Conservation (phyloP, 2,888 invertebrate species). For the Pyralis farinalis region DNA sequence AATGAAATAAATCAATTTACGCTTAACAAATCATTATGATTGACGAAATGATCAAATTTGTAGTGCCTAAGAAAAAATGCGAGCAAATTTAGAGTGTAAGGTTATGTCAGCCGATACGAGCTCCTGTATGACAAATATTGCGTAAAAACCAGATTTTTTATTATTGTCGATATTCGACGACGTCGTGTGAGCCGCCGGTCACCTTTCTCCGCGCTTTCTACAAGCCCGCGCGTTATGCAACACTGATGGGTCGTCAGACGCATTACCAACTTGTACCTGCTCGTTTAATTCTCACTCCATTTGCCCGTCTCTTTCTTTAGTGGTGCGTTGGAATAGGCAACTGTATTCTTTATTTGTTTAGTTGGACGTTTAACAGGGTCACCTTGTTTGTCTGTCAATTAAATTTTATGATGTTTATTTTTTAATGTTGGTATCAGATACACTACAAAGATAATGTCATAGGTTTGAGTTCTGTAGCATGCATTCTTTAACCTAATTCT, state of each 20-base stretch:
- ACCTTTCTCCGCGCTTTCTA: constrained; percentile 24
- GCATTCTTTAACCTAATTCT: no score
- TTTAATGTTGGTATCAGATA: no score
- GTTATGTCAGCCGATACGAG: background rate
- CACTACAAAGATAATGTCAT: no score
- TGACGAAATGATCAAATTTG: no score
- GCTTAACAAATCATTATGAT: background rate
- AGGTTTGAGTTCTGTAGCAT: no score
- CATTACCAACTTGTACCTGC: constrained; percentile 13
- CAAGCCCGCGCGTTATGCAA: constrained; percentile 9
- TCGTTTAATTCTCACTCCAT: constrained; percentile 14
- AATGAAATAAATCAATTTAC: no score
- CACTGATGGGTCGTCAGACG: constrained; percentile 14
- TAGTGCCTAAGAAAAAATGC: background rate
- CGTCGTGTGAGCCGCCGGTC: constrained; percentile 13
- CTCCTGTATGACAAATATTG: constrained; percentile 14
- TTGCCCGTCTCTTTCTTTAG: background rate
- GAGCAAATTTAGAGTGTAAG: background rate
- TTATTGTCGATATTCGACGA: constrained; percentile 10
- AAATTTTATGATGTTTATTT: no score
- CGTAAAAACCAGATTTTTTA: constrained; percentile 22
- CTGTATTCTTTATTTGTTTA: background rate
- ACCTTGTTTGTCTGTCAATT: no score
- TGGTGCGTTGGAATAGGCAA: background rate
- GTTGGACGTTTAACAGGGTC: no score